Evolutionary conservation across 2,797 vertebrate species (phyloP), one percentile per base, ranked within the genome.

Genomic region (Apogon hyalosoma): DNA sequence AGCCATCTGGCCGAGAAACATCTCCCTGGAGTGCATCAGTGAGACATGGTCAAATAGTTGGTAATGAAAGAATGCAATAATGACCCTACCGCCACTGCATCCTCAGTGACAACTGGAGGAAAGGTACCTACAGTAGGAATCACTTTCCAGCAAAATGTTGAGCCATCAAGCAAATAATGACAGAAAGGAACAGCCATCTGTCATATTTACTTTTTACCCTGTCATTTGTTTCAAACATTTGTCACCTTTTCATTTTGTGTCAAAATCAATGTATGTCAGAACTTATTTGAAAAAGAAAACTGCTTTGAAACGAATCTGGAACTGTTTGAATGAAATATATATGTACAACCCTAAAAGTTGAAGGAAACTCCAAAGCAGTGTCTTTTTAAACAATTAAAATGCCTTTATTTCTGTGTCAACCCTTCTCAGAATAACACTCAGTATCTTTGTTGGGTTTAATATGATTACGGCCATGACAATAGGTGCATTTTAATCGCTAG

Each of bases 1-100:
- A 79, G 70, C 86, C 87, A 87, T 86, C 84, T 87, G 86, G 76
- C 76, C 63, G 45, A 68, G 71, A 51, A 74, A 48, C 24, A 11
- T 60, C 59, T 64, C 72, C 70, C 73, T 50, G 14, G 31, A 69
- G 69, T 54, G 51, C 48, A 50, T 60, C 14, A 11, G 63, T 73
- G 73, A 79, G 80, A 83, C 77, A 46, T 68, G 81, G 69, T 83
- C 75, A 78, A 49, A 82, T 56, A 77, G 33, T 67, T 66, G 16
- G 54, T 62, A 43, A 75, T 71, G 63, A 70, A 80, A 62, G 52
- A 69, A 74, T 50, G 56, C 45, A 52, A 68, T 69, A 73, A 84
- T 66, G 69, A 85, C 65, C 55, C 67, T 42, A 24, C 53, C 58
- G 45, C 68, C 54, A 73, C 53, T 54, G 28, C 6, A 11, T 38